Evolutionary conservation across 1,140 invertebrate species (phyloP).

Genomic region (Diachasma alloeum): DNA sequence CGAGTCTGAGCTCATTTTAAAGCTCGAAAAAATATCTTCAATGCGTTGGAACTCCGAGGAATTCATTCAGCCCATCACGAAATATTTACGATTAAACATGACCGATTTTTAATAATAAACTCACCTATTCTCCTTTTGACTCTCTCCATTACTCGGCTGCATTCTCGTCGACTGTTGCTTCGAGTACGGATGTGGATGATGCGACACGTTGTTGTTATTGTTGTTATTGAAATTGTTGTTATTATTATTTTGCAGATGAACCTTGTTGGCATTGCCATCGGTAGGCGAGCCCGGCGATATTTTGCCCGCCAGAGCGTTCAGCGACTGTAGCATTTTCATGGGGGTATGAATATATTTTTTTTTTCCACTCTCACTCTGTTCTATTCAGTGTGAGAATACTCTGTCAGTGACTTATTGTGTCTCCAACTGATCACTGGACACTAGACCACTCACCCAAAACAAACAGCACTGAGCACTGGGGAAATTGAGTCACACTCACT

Average conservation of each 20-base stretch:
- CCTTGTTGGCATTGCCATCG: conserved; percentile 63
- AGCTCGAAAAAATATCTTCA: no score
- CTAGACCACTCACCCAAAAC: not conserved
- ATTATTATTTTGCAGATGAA: conserved; percentile 68
- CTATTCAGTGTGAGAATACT: not conserved
- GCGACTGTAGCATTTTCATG: conserved; percentile 77
- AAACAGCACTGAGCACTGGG: not conserved
- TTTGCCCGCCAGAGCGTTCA: conserved; percentile 82
- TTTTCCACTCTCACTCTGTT: not conserved
- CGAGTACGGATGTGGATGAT: conserved; percentile 58
- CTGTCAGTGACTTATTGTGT: no score
- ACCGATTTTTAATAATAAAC: conserved; percentile 33
- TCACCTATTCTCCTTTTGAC: conserved; percentile 63
- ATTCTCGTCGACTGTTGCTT: conserved; percentile 46
- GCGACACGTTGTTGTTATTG: conserved; percentile 54
- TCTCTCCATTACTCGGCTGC: conserved; percentile 50
- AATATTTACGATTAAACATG: no score
- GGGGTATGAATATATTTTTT: conserved; percentile 38
- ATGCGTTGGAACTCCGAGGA: no score
- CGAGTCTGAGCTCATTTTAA: no score
- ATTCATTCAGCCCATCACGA: no score
- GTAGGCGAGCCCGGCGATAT: conserved; percentile 75
- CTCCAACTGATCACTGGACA: not conserved
- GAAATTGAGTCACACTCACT: not conserved
- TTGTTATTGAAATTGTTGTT: conserved; percentile 56